Evolutionary conservation across 2,797 vertebrate species (phyloP).

Genomic region (Liparis tanakae): DNA sequence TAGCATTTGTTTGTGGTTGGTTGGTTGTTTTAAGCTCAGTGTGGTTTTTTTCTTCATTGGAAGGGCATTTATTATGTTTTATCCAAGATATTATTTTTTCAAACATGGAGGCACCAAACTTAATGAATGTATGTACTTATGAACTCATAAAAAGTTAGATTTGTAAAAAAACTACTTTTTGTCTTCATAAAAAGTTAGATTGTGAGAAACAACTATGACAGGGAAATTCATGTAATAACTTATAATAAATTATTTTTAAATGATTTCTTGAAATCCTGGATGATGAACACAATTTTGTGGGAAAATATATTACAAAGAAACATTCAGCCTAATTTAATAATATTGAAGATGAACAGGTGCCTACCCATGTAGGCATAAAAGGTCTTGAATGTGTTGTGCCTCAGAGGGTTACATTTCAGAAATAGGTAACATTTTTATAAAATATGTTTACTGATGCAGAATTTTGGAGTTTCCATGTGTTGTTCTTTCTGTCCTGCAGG

Average conservation of each 20-base stretch:
- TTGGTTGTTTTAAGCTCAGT: background rate
- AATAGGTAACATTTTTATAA: background rate
- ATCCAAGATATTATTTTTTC: background rate
- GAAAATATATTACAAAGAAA: background rate
- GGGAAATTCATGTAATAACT: background rate
- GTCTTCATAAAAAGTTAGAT: background rate
- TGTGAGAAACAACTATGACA: background rate
- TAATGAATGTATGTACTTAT: background rate
- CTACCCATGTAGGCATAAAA: background rate
- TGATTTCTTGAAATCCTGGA: background rate
- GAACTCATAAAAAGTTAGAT: background rate
- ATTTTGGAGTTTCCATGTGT: background rate
- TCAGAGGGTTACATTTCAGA: background rate
- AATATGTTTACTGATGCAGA: background rate
- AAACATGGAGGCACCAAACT: background rate
- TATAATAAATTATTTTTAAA: background rate
- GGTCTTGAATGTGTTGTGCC: background rate
- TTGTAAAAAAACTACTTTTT: background rate
- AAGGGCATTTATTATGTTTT: background rate
- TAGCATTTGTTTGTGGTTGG: background rate
- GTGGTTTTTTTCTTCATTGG: background rate
- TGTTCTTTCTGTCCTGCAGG: constrained; percentile 59
- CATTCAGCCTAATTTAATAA: background rate
- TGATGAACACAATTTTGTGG: background rate
- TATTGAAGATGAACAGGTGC: background rate